Conservation (phyloP, 1,140 invertebrate genomes). For the Heliconius nattereri region DNA sequence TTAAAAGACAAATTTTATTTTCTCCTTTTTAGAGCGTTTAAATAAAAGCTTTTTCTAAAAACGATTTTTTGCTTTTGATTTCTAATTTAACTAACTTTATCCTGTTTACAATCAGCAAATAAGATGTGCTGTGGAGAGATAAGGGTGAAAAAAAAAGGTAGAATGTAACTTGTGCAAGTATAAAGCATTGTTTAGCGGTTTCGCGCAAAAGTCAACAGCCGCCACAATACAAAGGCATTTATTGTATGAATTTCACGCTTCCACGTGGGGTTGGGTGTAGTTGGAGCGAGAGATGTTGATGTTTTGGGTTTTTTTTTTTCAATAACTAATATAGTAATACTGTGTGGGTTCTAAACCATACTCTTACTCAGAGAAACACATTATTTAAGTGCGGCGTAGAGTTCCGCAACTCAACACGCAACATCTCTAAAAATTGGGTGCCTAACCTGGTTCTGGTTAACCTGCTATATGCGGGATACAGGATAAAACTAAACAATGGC, state of each 20-base stretch:
- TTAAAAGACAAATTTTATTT: too few relatives aligned
- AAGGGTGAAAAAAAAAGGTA: constrained; percentile 7
- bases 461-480: too few relatives aligned
- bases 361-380: too few relatives aligned
- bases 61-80: too few relatives aligned
- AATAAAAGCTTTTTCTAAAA: too few relatives aligned
- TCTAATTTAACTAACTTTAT: background rate
- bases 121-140: background rate
- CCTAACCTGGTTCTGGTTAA: too few relatives aligned
- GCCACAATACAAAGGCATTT: constrained; percentile 75
- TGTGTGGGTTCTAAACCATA: too few relatives aligned
- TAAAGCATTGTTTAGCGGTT: constrained; percentile 42
- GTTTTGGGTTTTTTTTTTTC: background rate
- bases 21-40: too few relatives aligned
- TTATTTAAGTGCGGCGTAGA: too few relatives aligned
- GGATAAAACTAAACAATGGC: too few relatives aligned
- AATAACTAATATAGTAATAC: background rate
- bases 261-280: background rate
- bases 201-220: constrained; percentile 73
- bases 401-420: too few relatives aligned
- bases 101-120: background rate
- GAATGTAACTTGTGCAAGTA: constrained; percentile 5
- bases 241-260: constrained; percentile 53
- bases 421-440: too few relatives aligned
- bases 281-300: background rate